phyloP scores from a whole-genome alignment of 1,140 invertebrate species.

The Bombus confusus region DNA sequence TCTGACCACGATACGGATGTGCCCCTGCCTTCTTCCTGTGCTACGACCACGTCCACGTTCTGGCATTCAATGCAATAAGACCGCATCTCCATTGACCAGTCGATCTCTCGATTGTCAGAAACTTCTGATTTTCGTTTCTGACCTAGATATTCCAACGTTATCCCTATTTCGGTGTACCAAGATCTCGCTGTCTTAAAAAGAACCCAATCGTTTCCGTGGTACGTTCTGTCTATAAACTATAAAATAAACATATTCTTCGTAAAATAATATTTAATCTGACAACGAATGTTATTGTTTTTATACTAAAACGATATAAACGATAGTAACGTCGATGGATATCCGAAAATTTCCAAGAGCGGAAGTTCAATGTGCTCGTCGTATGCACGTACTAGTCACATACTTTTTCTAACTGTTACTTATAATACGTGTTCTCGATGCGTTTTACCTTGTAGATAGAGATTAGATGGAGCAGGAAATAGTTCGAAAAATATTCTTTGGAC shows the following conservation, averaged over 20 bases:
- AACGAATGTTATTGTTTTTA: not conserved
- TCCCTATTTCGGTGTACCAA: no score
- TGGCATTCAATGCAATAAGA: constrained; percentile 78
- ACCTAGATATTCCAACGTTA: not conserved
- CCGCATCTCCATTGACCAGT: constrained; percentile 72
- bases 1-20: constrained; percentile 83
- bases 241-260: no score
- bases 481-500: not conserved
- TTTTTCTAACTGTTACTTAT: not conserved
- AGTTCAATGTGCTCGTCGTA: not conserved
- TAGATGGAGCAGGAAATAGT: not conserved
- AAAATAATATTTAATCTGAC: not conserved
- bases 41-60: constrained; percentile 75
- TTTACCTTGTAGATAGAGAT: no score
- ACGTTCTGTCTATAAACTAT: not conserved
- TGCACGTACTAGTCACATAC: not conserved
- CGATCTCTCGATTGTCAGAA: constrained; percentile 70
- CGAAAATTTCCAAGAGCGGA: not conserved
- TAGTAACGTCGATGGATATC: no score
- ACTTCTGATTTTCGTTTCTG: constrained; percentile 43
- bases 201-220: not conserved
- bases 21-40: constrained; percentile 83
- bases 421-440: no score
- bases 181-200: no score
- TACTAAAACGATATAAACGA: not conserved